Conservation (phyloP, 2,113 vertebrate genomes). For the cat (Felis catus) region F.catus_Fca126_mat1.0 CM031414.1:108323501-108324000, state of each 20-base stretch:
- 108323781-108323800: neutral
- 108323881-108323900: neutral
- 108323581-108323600: rapidly evolving
- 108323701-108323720: neutral
- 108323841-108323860: neutral
- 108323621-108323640: neutral
- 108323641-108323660: neutral
- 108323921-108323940: neutral
- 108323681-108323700: neutral
- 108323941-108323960: neutral
- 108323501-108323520: neutral
- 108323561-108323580: neutral
- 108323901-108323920: neutral
- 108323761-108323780: neutral
- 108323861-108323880: neutral
- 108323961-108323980: neutral
- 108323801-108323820: neutral
- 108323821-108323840: neutral
- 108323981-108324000: neutral
- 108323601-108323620: neutral
- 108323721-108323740: slow-evolving; percentile 7
- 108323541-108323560: neutral
- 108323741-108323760: neutral
- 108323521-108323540: neutral
- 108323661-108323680: neutral